Conservation (phyloP, 1,140 invertebrate species). For the Hormaphis cornu region DNA sequence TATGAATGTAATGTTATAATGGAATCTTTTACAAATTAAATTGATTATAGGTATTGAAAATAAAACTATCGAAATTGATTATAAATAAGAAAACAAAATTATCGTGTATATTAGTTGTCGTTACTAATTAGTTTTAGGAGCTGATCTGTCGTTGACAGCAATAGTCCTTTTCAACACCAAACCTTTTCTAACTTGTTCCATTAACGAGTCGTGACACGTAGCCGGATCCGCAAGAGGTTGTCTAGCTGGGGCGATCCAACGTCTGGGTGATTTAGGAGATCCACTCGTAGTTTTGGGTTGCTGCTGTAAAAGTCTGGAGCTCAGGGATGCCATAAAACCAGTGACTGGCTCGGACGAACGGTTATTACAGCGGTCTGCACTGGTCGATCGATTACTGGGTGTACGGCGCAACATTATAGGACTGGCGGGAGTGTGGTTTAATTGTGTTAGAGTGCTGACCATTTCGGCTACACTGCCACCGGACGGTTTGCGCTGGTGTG, state of each 20-base stretch:
- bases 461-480: constrained; percentile 69
- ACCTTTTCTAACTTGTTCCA: constrained; percentile 83
- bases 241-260: constrained; percentile 49
- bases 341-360: constrained; percentile 45
- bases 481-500: constrained; percentile 35
- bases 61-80: neutral
- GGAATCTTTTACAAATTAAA: neutral
- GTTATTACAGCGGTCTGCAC: constrained; percentile 44
- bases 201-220: constrained; percentile 56
- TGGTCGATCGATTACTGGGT: constrained; percentile 44
- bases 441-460: constrained; percentile 70
- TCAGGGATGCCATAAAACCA: constrained; percentile 57
- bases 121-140: constrained; percentile 56
- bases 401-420: constrained; percentile 57
- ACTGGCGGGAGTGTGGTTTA: constrained; percentile 76
- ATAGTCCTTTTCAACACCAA: constrained; percentile 63
- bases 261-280: constrained; percentile 43
- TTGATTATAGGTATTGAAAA: constrained; percentile 14
- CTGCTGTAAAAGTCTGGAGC: constrained; percentile 46
- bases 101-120: neutral
- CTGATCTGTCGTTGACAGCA: constrained; percentile 56
- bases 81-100: neutral
- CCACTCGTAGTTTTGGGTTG: constrained; percentile 35
- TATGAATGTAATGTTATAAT: constrained; percentile 4
- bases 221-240: constrained; percentile 48